Percentiles rank a stretch among this genome's conserved stretches.
Conservation (phyloP, 2,888 invertebrate genomes). For the Dryobota labecula region DNA sequence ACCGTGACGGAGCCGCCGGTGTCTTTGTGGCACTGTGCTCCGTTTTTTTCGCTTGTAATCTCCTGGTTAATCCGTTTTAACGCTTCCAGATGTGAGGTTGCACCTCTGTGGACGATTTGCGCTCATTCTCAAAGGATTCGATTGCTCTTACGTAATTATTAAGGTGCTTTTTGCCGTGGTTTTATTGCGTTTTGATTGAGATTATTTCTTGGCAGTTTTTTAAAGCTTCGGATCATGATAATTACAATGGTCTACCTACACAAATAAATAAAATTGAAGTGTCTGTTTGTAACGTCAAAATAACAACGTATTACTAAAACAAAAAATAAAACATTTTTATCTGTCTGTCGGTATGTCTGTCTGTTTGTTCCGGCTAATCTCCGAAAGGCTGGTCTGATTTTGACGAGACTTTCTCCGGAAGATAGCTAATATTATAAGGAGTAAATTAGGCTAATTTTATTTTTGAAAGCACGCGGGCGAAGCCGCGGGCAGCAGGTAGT, state of each 20-base stretch:
- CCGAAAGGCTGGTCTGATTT: too few species aligned
- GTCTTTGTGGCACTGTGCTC: conserved; percentile 82
- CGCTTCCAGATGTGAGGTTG: conserved; percentile 87
- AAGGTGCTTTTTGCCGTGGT: conserved; percentile 30
- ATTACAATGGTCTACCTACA: not conserved
- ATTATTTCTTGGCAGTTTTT: not conserved
- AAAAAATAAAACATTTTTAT: too few species aligned
- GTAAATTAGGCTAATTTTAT: too few species aligned
- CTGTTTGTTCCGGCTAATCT: too few species aligned
- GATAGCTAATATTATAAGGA: too few species aligned
- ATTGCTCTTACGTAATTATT: conserved; percentile 64
- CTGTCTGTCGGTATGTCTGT: too few species aligned
- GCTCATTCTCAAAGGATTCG: conserved; percentile 71
- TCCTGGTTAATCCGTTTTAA: conserved; percentile 89
- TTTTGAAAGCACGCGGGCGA: too few species aligned
- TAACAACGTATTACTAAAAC: too few species aligned
- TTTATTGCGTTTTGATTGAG: conserved; percentile 10
- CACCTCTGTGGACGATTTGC: conserved; percentile 72
- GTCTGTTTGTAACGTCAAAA: too few species aligned
- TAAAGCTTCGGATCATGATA: not conserved
- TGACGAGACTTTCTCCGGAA: too few species aligned
- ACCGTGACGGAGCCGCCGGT: conserved; percentile 86
- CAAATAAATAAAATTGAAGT: too few species aligned
- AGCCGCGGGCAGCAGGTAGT: too few species aligned
- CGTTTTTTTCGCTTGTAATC: conserved; percentile 86